Evolutionary conservation across 2,888 invertebrate genomes (phyloP), one percentile per base, ranked within the genome.

Genomic region (Athrips mouffetella): DNA sequence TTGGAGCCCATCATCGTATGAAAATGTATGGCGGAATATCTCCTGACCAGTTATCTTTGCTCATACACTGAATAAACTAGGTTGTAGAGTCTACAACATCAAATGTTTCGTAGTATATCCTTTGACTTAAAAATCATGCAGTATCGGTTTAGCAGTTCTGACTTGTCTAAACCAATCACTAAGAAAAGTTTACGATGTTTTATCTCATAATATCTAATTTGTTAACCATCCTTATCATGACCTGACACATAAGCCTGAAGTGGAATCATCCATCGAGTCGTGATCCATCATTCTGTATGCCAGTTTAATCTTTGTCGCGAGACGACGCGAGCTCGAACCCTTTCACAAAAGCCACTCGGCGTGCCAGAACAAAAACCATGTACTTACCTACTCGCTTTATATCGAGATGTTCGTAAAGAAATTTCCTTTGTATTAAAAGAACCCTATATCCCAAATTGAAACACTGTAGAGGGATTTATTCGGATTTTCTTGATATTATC

Each of bases 341-440:
- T 40, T 40, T 13, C 13, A 40, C 40, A 40, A 40, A 37, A 13
- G 40, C 40, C 40, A 23, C 37, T 37, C 37, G 20, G 6, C 21
- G 37, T 11, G 21, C 21, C 37, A 2, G 21, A 37, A 37, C 37
- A 37, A 20, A 37, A 37, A 37, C 20, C 20, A 10, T 8, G n/a
- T 8, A 10, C 37, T 18, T 20, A 8, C 2, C 18, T 21, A 18
- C 37, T 37, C 21, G n/a, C 21, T 21, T 11, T 37, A 20, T 37
- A 37, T 37, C 37, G 18, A 18, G 37, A 37, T n/a, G n/a, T n/a
- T n/a, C 21, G 37, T 37, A 11, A 6, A 37, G 21, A 37, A 21
- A 20, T 18, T n/a, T 6, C 37, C 18, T 37, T 37, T 37, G 37
- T 37, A 11, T 37, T 2, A 37, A 37, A 11, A 11, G n/a, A n/a